phyloP scores from a whole-genome alignment of 1,140 invertebrate genomes.

The Bombus picipes region DNA sequence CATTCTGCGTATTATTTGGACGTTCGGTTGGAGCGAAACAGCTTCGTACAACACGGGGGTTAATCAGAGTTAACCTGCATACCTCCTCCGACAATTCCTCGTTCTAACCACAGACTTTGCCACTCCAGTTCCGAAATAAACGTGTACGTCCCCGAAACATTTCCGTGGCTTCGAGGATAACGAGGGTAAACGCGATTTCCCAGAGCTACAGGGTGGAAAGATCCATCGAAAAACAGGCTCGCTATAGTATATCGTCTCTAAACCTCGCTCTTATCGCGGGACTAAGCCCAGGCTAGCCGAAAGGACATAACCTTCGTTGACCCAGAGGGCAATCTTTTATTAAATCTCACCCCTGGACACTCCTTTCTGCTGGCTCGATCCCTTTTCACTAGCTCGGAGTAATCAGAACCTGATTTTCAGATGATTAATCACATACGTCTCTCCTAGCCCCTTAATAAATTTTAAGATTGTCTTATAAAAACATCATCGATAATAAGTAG shows the following conservation, averaged over 20 bases:
- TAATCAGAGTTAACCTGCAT: too few species aligned
- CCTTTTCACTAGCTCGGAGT: conserved; percentile 38
- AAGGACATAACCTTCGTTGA: conserved; percentile 46
- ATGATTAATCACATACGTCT: conserved; percentile 71
- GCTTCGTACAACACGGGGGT: too few species aligned
- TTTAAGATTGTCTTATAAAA: too few species aligned
- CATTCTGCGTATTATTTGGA: too few species aligned
- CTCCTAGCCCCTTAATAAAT: not conserved
- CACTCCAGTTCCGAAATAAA: not conserved
- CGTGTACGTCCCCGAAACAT: not conserved
- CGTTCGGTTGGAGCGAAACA: too few species aligned
- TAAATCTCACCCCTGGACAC: conserved; percentile 68
- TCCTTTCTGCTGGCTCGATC: conserved; percentile 18
- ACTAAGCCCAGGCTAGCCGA: conserved; percentile 36
- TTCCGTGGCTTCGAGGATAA: conserved; percentile 13
- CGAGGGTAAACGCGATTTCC: conserved; percentile 41
- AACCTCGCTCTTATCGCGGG: conserved; percentile 27
- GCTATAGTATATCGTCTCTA: conserved; percentile 15
- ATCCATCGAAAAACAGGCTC: conserved; percentile 16
- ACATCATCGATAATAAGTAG: too few species aligned
- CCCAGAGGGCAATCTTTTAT: conserved; percentile 71
- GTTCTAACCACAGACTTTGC: not conserved
- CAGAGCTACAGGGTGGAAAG: not conserved
- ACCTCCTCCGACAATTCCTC: too few species aligned
- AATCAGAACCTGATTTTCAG: conserved; percentile 62